phyloP scores from a whole-genome alignment of 1,140 invertebrate genomes.

The Drosophila kepulauana region DNA sequence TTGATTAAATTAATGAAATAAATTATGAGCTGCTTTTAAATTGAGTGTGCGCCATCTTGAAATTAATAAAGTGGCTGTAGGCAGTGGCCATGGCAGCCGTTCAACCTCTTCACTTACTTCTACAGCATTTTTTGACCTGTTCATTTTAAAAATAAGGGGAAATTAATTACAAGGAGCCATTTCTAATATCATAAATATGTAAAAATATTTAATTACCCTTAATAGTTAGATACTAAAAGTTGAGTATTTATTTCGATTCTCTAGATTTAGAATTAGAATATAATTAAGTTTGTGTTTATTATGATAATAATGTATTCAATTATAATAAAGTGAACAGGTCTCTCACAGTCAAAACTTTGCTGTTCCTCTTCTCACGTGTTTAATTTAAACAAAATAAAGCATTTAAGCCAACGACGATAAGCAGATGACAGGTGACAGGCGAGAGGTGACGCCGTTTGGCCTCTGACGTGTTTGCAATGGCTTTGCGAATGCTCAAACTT shows the following conservation, averaged over 20 bases:
- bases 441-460: conserved; percentile 30
- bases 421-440: conserved; percentile 35
- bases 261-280: too few species aligned
- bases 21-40: conserved; percentile 82
- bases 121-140: too few species aligned
- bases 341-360: too few species aligned
- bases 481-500: conserved; percentile 49
- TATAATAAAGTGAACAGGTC: too few species aligned
- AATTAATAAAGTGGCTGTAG: conserved; percentile 75
- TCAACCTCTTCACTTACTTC: conserved; percentile 6
- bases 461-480: conserved; percentile 50
- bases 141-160: too few species aligned
- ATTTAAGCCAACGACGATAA: conserved; percentile 52
- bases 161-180: too few species aligned
- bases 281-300: too few species aligned
- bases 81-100: conserved; percentile 34
- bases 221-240: too few species aligned
- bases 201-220: too few species aligned
- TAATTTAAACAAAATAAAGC: conserved; percentile 70
- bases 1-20: conserved; percentile 84
- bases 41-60: conserved; percentile 80
- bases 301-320: too few species aligned
- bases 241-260: too few species aligned
- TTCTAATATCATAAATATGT: too few species aligned
- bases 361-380: neutral